These are phyloP conservation scores for Bombus waltoni DNA, from an alignment of 1,140 invertebrate species.

Conservation along the genomic window DNA sequence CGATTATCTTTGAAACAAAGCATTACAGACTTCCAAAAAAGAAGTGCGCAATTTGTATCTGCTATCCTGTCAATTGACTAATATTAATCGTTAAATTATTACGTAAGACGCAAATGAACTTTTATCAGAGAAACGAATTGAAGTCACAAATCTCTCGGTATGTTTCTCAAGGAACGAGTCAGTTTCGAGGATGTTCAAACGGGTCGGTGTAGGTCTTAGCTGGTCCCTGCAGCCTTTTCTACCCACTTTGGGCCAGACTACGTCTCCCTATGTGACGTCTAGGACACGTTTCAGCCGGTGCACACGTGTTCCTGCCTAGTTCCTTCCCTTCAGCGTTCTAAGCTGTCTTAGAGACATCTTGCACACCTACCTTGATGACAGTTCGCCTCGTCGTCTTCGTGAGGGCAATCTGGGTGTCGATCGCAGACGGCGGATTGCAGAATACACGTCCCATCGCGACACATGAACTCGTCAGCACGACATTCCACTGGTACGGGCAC, in stretches of 20 bases:
- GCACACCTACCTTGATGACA: conserved; percentile 72
- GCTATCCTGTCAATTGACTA: too few relatives aligned
- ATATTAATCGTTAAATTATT: background rate
- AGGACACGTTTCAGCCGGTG: conserved; percentile 5
- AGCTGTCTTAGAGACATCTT: background rate
- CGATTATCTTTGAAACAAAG: background rate
- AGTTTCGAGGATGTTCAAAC: background rate
- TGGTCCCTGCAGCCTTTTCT: conserved; percentile 11
- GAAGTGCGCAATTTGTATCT: background rate
- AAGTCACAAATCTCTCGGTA: background rate
- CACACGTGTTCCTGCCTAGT: background rate
- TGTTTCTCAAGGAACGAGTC: background rate
- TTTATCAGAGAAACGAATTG: background rate
- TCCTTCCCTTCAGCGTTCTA: background rate
- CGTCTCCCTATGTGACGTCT: background rate
- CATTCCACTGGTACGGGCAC: conserved; percentile 56
- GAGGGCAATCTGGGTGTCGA: conserved; percentile 88
- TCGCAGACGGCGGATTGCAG: conserved; percentile 88
- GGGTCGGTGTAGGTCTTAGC: background rate
- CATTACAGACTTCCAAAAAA: background rate
- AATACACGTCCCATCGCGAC: conserved; percentile 86
- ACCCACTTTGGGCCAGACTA: conserved; percentile 17
- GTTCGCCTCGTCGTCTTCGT: conserved; percentile 89
- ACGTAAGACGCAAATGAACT: background rate
- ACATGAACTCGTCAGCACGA: conserved; percentile 83